Percentiles rank a stretch among this genome's conserved stretches.
These are phyloP conservation scores for Uropetala carovei DNA, from an alignment of 2,888 invertebrate species.

Conservation along the genomic window DNA sequence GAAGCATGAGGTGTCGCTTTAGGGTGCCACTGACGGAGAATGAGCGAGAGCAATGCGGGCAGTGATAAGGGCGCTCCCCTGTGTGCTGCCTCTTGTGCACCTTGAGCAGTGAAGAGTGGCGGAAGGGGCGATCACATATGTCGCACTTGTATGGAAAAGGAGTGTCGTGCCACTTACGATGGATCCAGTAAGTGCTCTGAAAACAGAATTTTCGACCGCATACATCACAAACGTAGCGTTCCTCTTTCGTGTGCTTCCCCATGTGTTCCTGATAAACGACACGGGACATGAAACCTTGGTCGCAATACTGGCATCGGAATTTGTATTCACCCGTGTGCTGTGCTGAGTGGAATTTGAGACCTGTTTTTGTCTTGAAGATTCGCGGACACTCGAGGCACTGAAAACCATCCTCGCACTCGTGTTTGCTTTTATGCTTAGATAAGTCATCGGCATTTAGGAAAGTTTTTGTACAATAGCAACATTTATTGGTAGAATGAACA, in stretches of 20 bases:
- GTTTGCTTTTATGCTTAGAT: constrained; percentile 66
- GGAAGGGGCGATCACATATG: constrained; percentile 68
- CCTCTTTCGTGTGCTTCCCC: constrained; percentile 69
- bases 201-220: constrained; percentile 69
- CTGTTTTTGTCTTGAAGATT: constrained; percentile 68
- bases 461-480: constrained; percentile 68
- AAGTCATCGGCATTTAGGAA: constrained; percentile 66
- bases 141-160: constrained; percentile 69
- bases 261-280: constrained; percentile 68
- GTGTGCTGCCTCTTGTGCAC: constrained; percentile 76
- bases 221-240: constrained; percentile 69
- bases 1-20: constrained; percentile 74
- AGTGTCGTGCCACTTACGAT: constrained; percentile 69
- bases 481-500: constrained; percentile 68
- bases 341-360: constrained; percentile 68
- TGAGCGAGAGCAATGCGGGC: constrained; percentile 74
- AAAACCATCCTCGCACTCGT: constrained; percentile 67
- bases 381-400: constrained; percentile 68
- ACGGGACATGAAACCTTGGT: constrained; percentile 68
- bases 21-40: constrained; percentile 75
- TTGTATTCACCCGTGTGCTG: constrained; percentile 69
- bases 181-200: constrained; percentile 69
- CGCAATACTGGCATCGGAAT: constrained; percentile 69
- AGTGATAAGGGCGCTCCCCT: constrained; percentile 75
- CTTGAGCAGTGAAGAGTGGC: constrained; percentile 69